Base-by-base conservation (phyloP, 2,113 vertebrate species). In the Perca flavescens region DNA sequence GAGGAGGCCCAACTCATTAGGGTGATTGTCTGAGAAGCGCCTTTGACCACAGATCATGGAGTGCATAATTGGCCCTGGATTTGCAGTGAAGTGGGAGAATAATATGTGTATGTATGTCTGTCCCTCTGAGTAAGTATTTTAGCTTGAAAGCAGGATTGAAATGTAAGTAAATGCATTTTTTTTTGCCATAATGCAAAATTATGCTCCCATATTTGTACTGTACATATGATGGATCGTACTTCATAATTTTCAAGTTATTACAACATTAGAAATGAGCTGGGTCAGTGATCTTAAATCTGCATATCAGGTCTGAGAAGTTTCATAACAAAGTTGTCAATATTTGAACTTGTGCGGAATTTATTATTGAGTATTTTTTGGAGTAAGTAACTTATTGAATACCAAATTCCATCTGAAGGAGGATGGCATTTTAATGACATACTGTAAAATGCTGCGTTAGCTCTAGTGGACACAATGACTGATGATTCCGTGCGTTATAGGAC, bases 1-100 rank as follows among this genome's bases (percentile, higher is more conserved):
- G 89, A 93, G 86, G 65, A 85, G 77, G 77, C 61, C 83, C 87
- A 92, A 87, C 85, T 91, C 88, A 94, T 93, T 92, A 91, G 76
- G 71, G 87, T 85, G 87, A 90, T 92, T 92, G 91, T 94, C 82
- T 91, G 86, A 86, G 85, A 86, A 88, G 85, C 77, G 34, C 84
- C 83, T 91, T 80, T 91, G 90, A 92, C 86, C 88, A 77, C 89
- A 90, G 84, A 90, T 90, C 86, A 91, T 91, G 79, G 88, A 90
- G 90, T 82, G 84, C 83, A 89, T 91, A 93, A 93, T 88, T 93
- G 90, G 93, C 60, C 79, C 66, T 81, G 73, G 43, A 86, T 88
- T 86, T 71, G 62, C 65, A 84, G 77, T 65, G 60, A 82, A 71
- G 80, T 74, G 57, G 58, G 54, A 86, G 50, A 76, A 61, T 63